A percentile compares a stretch with the other conserved stretches of the same genome.
Conservation (phyloP, 1,140 invertebrate genomes). For the Bombus vancouverensis region DNA sequence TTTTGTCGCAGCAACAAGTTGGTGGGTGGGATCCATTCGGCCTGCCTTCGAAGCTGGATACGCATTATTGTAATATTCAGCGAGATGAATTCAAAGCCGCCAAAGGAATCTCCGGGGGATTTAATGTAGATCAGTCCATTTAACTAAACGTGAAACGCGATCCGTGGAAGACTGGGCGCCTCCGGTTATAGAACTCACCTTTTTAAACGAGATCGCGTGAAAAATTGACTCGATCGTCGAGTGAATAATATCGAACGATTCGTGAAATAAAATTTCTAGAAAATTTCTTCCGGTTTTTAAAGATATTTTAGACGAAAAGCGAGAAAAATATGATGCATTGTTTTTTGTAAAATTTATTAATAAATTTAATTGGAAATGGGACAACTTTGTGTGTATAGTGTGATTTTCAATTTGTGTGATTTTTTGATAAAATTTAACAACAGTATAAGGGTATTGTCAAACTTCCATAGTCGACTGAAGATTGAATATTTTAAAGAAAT, state of each 20-base stretch:
- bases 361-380: neutral
- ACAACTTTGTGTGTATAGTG: too few relatives aligned
- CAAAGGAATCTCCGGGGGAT: conserved; percentile 21
- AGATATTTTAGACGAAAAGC: neutral
- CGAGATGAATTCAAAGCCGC: conserved; percentile 51
- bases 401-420: too few relatives aligned
- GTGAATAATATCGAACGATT: neutral
- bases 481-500: neutral
- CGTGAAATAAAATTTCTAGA: neutral
- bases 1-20: conserved; percentile 74
- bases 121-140: conserved; percentile 43
- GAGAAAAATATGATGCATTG: neutral
- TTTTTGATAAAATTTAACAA: too few relatives aligned
- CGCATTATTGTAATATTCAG: conserved; percentile 67
- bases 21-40: conserved; percentile 50
- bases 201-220: neutral
- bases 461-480: neutral
- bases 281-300: neutral
- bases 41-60: conserved; percentile 53
- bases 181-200: neutral
- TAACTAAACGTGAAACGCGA: conserved; percentile 37
- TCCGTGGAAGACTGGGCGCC: neutral
- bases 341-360: neutral
- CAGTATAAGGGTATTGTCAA: neutral
- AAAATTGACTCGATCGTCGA: neutral